Evolutionary conservation across 2,113 vertebrate genomes (phyloP).

Genomic region (Amblyopsis rosae): DNA sequence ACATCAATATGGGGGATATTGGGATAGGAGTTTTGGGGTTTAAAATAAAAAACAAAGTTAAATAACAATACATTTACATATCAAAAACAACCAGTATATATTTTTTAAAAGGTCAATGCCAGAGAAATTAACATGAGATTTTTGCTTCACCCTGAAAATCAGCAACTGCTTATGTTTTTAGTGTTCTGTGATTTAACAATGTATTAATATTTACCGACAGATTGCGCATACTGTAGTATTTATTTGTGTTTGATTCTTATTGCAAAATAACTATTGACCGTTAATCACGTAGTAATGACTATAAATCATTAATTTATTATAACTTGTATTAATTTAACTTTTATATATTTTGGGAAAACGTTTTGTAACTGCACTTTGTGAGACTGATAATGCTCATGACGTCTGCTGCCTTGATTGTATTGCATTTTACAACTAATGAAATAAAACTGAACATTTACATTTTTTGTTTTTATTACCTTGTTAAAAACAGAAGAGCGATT

Average conservation of each 20-base stretch:
- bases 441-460: slow-evolving; percentile 19
- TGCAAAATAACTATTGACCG: background rate
- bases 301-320: too few species aligned
- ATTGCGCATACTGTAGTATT: background rate
- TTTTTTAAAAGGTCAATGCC: too few species aligned
- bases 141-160: too few species aligned
- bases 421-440: slow-evolving; percentile 28
- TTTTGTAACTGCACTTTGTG: slow-evolving; percentile 5
- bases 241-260: slow-evolving; percentile 19
- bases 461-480: too few species aligned
- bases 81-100: too few species aligned
- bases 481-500: too few species aligned
- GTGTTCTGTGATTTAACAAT: background rate
- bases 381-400: slow-evolving; percentile 2
- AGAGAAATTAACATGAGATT: too few species aligned
- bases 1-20: too few species aligned
- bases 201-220: slow-evolving; percentile 1
- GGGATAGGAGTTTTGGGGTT: too few species aligned
- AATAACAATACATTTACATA: too few species aligned
- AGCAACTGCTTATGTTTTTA: background rate
- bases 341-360: slow-evolving; percentile 27
- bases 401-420: slow-evolving; percentile 19
- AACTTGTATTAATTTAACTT: background rate
- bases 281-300: too few species aligned
- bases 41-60: too few species aligned